Base-by-base conservation (phyloP, 2,888 invertebrate species). In the Agriotes lineatus region DNA sequence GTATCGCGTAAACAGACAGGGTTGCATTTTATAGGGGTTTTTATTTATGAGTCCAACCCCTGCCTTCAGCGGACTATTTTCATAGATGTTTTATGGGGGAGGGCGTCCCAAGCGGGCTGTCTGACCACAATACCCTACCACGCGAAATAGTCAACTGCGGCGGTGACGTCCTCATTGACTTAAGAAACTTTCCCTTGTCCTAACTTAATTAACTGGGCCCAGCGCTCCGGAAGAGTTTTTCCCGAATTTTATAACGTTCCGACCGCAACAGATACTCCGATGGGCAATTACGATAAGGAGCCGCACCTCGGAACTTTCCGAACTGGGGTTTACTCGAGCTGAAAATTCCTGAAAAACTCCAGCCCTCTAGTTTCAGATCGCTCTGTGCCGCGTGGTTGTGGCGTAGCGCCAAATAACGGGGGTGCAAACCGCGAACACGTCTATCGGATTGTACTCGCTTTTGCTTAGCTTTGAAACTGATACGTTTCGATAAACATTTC, bases 61-160 rank as follows among this genome's bases (percentile, higher is more conserved):
- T 69, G 73, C 75, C 77, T 75, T 75, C 76, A 72, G 73, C 74
- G 75, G 70, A 74, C 72, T 70, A 72, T 75, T 72, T 75, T 76
- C 76, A 72, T 75, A 73, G 76, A 76, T 76, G 78, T 76, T 78
- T 78, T 77, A 78, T 76, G 71, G 76, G 72, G 70, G 71, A 65
- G 72, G 69, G 65, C 16, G 72, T 76, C 77, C 75, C 78, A 52
- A 58, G 74, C 54, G 76, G 72, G 73, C 70, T 72, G 74, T 77
- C 56, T 69, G 69, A 63, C 65, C 69, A 60, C 69, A 69, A 65
- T 64, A 52, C 42, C 50, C 58, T 30, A 56, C 48, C 19, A 45
- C 37, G 20, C 39, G 35, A 64, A 64, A 45, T 57, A 42, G 64
- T 45, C 50, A 33, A 64, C 56, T n/a, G n/a, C n/a, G n/a, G n/a